Evolutionary conservation across 2,113 vertebrate genomes (phyloP).

Genomic region (Pseudolaguvia tuberculata): DNA sequence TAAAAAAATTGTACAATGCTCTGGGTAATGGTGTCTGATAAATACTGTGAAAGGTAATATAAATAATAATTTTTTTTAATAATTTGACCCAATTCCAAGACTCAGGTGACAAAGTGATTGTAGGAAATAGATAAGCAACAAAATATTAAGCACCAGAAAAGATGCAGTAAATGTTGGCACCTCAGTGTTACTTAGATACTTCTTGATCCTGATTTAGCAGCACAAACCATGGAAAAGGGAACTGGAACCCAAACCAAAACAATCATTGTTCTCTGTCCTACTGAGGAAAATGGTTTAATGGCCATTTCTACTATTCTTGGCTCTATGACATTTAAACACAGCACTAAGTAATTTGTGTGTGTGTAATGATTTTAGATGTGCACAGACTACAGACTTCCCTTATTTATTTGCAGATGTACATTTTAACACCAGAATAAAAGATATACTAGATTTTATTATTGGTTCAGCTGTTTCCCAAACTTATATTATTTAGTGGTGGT

Average conservation of each 20-base stretch:
- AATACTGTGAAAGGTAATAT: no score
- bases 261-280: neutral
- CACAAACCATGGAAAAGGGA: neutral
- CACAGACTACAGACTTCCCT: neutral
- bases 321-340: neutral
- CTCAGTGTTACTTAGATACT: neutral
- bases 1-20: no score
- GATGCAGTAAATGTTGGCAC: neutral
- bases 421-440: neutral
- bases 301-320: neutral
- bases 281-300: neutral
- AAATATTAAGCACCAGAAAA: neutral
- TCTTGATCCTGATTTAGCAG: constrained; percentile 6
- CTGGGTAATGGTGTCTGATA: no score
- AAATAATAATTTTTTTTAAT: no score
- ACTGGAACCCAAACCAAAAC: neutral
- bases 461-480: no score
- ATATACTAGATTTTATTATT: neutral
- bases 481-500: no score
- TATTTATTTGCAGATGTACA: no score
- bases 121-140: no score
- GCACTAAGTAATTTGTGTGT: neutral
- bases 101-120: no score
- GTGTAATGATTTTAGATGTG: neutral
- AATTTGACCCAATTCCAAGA: no score